Base-by-base conservation (phyloP, 2,113 vertebrate genomes). In the Chamaea fasciata region DNA sequence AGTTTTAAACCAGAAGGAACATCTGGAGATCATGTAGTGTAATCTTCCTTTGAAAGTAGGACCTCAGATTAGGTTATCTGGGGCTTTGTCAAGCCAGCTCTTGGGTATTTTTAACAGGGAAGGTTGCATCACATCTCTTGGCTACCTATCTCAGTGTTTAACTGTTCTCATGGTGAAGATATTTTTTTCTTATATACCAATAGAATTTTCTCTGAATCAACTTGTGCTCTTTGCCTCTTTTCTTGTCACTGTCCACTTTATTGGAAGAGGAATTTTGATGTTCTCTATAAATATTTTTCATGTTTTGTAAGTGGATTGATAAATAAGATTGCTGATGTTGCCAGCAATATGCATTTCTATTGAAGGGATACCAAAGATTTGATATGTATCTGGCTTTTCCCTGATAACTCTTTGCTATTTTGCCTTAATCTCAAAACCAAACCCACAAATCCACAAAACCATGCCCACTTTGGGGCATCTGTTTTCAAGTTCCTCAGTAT, bases 61-160 rank as follows among this genome's bases (percentile, higher is more conserved):
- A 47, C 6, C 3, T 49, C 57, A 41, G 21, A 59, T 77, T 47
- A 47, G 16, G n/a, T 77, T 87, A 50, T 33, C 11, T 0, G 0
- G 26, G 18, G 6, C 13, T 27, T 13, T 75, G 26, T 42, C 20
- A 75, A 94, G 15, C 30, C 47, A 74, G 15, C 3, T 44, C 37
- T 78, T 87, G 35, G 56, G 33, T 69, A 57, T 41, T 79, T 85
- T 13, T 23, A 56, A 27, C 4, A 57, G 28, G 13, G 8, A 12
- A 88, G 7, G 31, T 15, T 44, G 7, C 5, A 69, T 42, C 37
- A 22, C 8, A 44, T 17, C 11, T 71, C 53, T 76, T 31, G 21
- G 7, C 10, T 52, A 52, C 5, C 3, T 15, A 27, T 28, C 11
- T 12, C 19, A 55, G 18, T 3, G 2, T 67, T 75, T 31, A 44